Conservation (phyloP, 2,113 vertebrate genomes). For the Epinephelus lanceolatus region DNA sequence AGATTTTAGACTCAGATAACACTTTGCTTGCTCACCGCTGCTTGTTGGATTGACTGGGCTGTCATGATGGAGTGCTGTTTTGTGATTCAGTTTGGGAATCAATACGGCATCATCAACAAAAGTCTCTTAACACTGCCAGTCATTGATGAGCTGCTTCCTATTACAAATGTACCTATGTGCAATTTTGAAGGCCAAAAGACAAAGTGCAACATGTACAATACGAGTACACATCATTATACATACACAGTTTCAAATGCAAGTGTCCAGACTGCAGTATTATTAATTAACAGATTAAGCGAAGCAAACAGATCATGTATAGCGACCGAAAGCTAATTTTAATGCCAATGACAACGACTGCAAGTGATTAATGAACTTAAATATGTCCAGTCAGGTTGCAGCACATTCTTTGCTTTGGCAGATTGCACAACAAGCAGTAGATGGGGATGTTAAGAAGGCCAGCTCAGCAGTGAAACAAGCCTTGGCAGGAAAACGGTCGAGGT, state of each 20-base stretch:
- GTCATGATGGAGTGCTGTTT: slow-evolving; percentile 49
- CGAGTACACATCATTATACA: background rate
- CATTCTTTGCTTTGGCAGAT: slow-evolving; percentile 22
- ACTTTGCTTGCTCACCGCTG: slow-evolving; percentile 29
- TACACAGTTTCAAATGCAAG: background rate
- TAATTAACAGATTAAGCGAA: background rate
- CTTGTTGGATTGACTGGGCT: slow-evolving; percentile 38
- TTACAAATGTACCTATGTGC: slow-evolving; percentile 50
- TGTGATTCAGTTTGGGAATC: slow-evolving; percentile 54
- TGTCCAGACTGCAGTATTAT: background rate
- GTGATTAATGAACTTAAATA: slow-evolving; percentile 9
- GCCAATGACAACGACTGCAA: background rate
- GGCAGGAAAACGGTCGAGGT: slow-evolving; percentile 52
- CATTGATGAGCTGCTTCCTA: slow-evolving; percentile 57
- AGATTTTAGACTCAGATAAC: slow-evolving; percentile 19
- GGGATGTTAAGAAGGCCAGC: slow-evolving; percentile 30
- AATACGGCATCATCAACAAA: slow-evolving; percentile 64
- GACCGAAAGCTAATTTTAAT: background rate
- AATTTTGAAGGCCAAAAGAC: slow-evolving; percentile 37
- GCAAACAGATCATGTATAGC: background rate
- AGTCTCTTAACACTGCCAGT: slow-evolving; percentile 41
- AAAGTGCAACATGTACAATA: slow-evolving; percentile 31
- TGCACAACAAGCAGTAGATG: slow-evolving; percentile 27
- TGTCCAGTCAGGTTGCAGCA: slow-evolving; percentile 18
- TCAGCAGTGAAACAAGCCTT: slow-evolving; percentile 51